Conservation (phyloP, 2,888 invertebrate genomes). For the Bellardia bayeri region DNA sequence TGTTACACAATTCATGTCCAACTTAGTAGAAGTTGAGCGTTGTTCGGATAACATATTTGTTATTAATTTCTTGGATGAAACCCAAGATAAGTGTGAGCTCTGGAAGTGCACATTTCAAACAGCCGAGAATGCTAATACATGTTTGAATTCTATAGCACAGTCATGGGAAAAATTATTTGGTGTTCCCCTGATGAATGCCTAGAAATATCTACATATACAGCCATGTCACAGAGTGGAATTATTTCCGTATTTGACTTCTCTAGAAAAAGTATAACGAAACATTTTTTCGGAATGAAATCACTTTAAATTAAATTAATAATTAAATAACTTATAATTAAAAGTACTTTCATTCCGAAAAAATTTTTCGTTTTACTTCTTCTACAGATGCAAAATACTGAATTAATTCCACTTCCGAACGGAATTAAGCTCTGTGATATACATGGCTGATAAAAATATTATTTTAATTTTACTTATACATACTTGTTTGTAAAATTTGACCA, state of each 20-base stretch:
- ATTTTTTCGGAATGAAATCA: too few species aligned
- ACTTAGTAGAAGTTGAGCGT: slow-evolving; percentile 85
- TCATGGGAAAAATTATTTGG: slow-evolving; percentile 86
- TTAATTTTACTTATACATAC: background rate
- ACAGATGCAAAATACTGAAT: too few species aligned
- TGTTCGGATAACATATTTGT: slow-evolving; percentile 82
- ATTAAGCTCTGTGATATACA: too few species aligned
- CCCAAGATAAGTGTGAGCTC: slow-evolving; percentile 84
- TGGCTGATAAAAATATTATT: too few species aligned
- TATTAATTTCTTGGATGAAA: slow-evolving; percentile 85
- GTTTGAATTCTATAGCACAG: slow-evolving; percentile 84
- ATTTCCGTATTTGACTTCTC: too few species aligned
- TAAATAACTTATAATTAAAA: too few species aligned
- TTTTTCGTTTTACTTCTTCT: too few species aligned
- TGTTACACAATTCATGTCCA: slow-evolving; percentile 85
- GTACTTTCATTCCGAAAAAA: too few species aligned
- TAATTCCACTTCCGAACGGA: too few species aligned
- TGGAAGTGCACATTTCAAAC: slow-evolving; percentile 85
- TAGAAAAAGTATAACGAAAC: too few species aligned
- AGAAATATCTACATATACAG: slow-evolving; percentile 15
- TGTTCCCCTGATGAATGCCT: slow-evolving; percentile 83
- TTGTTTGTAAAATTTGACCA: slow-evolving; percentile 16
- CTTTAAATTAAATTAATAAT: too few species aligned
- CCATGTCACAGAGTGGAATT: too few species aligned
- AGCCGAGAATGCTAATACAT: slow-evolving; percentile 83